Base-by-base conservation (phyloP, 2,113 vertebrate species). In the Crotalus helleri region DNA sequence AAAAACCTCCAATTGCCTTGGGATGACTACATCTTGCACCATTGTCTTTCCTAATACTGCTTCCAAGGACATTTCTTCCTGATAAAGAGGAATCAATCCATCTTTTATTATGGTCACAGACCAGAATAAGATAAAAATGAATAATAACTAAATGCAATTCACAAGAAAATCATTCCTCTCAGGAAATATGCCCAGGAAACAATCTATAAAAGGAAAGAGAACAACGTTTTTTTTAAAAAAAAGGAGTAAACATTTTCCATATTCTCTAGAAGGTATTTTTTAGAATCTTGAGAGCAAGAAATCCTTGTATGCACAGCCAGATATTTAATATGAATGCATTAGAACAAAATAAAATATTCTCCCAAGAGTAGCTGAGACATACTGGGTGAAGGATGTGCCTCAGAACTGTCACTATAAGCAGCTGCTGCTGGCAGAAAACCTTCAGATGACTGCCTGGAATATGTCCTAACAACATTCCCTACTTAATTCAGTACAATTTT, bases 351-450 rank as follows among this genome's bases (percentile, higher is more conserved):
- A 81, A 39, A 59, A 57, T 58, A 57, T 23, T 39, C 53, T 15
- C 8, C 53, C 4, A 17, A 53, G 53, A 55, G 21, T 19, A 5
- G 44, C 13, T n/a, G 33, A 24, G 24, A 29, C 74, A 58, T 86
- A 17, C 74, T 86, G 3, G 15, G 13, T 64, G 29, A 33, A 9
- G n/a, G 58, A 88, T 39, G 29, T 69, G 29, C 87, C n/a, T 10
- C 88, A 33, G 23, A 21, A 49, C 85, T 57, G 24, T 55, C 59
- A 81, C 23, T 49, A 2, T 44, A 49, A 89, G 33, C 24, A 89
- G 24, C 15, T 89, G 87, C 88, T 85, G n/a, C 51, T 92, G 92
- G 87, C 87, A 92, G 33, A 57, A 81, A 57, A 64, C 92, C 64
- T 74, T 49, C 13, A 44, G 29, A 81, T 33, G 87, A 74, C 64